phyloP scores from a whole-genome alignment of 2,797 vertebrate genomes.

The Columba guinea region DNA sequence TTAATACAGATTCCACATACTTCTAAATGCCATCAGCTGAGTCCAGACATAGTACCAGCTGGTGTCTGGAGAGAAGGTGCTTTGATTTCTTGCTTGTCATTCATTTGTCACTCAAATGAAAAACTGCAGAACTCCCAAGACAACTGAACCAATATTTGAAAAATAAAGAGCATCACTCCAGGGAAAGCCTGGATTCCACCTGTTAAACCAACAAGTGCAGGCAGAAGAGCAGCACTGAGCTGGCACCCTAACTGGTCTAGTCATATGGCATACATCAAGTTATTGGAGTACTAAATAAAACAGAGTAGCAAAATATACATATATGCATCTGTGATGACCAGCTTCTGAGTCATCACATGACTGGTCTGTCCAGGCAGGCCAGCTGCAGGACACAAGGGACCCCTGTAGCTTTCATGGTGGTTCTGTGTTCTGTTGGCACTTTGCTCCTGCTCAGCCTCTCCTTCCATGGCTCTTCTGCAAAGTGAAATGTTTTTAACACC shows the following conservation, averaged over 20 bases:
- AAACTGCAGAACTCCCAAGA: background rate
- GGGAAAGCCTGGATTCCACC: background rate
- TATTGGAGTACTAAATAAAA: background rate
- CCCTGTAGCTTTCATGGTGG: background rate
- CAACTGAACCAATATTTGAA: constrained; percentile 2
- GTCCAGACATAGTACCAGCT: constrained; percentile 37
- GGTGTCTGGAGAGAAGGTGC: constrained; percentile 39
- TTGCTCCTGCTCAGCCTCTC: background rate
- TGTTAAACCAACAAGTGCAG: background rate
- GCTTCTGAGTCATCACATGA: background rate
- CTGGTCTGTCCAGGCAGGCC: background rate
- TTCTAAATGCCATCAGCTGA: background rate
- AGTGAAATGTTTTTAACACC: background rate
- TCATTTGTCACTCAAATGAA: constrained; percentile 19
- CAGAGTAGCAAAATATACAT: background rate
- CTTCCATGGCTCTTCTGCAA: background rate
- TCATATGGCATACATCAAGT: background rate
- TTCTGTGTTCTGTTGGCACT: background rate
- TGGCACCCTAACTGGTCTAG: background rate
- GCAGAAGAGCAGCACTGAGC: background rate
- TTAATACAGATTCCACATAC: constrained; percentile 28
- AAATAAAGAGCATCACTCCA: constrained; percentile 18
- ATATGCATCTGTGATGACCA: background rate
- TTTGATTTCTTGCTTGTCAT: constrained; percentile 22
- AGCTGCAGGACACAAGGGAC: background rate